Evolutionary conservation across 1,140 invertebrate species (phyloP).

Genomic region (Ostrea denselamellosa): DNA sequence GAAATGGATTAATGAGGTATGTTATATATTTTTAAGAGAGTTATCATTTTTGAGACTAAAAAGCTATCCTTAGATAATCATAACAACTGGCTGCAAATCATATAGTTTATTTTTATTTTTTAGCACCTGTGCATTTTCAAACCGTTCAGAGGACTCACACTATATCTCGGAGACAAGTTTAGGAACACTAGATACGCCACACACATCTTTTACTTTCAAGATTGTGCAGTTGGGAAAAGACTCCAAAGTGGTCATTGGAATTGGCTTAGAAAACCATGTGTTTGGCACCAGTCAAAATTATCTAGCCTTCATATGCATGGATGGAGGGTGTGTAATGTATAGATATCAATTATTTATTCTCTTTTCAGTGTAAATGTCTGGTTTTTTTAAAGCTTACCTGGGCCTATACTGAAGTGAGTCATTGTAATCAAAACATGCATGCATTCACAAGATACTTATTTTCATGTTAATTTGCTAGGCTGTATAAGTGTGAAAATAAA

Average conservation of each 20-base stretch:
- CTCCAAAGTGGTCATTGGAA: constrained; percentile 21
- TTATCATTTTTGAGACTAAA: too few relatives aligned
- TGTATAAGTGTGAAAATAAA: too few relatives aligned
- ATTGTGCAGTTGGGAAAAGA: background rate
- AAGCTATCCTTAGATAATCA: too few relatives aligned
- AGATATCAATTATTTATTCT: background rate
- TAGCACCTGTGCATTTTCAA: background rate
- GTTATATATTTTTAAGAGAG: background rate
- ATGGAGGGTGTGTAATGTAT: constrained; percentile 19
- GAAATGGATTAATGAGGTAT: constrained; percentile 62
- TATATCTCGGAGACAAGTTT: background rate
- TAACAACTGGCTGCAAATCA: background rate
- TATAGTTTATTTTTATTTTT: background rate
- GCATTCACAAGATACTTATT: too few relatives aligned
- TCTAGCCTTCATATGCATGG: constrained; percentile 12
- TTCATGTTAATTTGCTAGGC: too few relatives aligned
- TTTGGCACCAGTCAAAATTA: constrained; percentile 20
- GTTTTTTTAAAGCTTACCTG: too few relatives aligned
- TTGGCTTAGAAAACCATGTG: background rate
- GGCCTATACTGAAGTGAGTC: too few relatives aligned
- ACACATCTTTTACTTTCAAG: background rate
- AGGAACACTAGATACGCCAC: background rate
- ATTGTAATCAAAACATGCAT: too few relatives aligned
- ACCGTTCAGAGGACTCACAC: background rate
- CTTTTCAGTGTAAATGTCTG: background rate